Percentiles rank a stretch among this genome's conserved stretches.
Evolutionary conservation across 2,113 vertebrate species (phyloP).

Genomic region (Callorhinus ursinus): DNA sequence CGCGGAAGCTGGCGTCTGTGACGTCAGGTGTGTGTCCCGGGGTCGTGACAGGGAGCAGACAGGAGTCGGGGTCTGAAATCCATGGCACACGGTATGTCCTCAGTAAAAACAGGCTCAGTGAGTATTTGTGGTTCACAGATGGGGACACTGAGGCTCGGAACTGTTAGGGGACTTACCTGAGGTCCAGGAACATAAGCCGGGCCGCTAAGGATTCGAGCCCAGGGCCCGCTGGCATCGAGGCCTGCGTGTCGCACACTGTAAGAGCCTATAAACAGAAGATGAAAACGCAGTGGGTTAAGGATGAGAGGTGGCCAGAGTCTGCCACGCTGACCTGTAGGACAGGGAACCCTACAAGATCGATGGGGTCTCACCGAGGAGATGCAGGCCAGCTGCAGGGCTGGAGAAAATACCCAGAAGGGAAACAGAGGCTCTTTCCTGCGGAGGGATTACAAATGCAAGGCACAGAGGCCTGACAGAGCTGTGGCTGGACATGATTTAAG

Average conservation of each 20-base stretch:
- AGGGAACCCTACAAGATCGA: accelerated
- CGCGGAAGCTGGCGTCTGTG: accelerated
- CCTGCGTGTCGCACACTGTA: accelerated
- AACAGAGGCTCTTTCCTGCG: neutral
- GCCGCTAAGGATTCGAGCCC: neutral
- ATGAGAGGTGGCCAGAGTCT: neutral
- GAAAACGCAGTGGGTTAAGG: neutral
- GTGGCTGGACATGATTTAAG: neutral
- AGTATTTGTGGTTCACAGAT: too few relatives aligned
- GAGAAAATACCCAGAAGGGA: neutral
- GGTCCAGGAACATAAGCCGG: neutral
- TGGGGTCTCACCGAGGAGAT: accelerated
- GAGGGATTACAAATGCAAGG: accelerated
- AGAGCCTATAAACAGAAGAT: neutral
- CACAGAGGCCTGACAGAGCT: accelerated
- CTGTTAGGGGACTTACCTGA: neutral
- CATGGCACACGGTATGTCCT: neutral
- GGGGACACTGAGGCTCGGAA: neutral
- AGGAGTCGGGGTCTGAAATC: neutral
- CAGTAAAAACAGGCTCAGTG: neutral
- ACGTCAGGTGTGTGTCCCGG: neutral
- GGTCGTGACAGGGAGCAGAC: too few relatives aligned
- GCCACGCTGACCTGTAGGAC: neutral
- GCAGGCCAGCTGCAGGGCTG: neutral
- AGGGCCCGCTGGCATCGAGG: neutral